Percentiles rank a stretch among this genome's conserved stretches.
phyloP scores from a whole-genome alignment of 2,888 invertebrate genomes.

The Hirtodrosophila cameraria region DNA sequence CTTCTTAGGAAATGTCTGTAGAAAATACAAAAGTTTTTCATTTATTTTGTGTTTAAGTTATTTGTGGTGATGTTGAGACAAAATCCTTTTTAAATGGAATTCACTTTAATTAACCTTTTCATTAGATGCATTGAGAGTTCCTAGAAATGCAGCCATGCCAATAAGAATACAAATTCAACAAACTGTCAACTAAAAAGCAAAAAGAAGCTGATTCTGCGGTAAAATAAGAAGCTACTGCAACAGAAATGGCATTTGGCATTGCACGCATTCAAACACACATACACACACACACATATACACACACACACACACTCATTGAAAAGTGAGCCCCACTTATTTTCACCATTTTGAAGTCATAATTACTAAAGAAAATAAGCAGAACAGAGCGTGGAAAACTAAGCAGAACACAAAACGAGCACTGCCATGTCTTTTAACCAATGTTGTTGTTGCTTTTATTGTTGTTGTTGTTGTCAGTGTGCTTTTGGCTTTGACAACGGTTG shows the following conservation, averaged over 20 bases:
- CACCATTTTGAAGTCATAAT: conserved; percentile 67
- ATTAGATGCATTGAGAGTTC: too few species aligned
- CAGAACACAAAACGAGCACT: conserved; percentile 23
- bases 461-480: conserved; percentile 9
- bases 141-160: too few species aligned
- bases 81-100: too few species aligned
- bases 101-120: too few species aligned
- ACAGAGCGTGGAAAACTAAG: conserved; percentile 9
- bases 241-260: conserved; percentile 12
- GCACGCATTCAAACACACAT: not conserved
- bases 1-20: too few species aligned
- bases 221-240: conserved; percentile 19
- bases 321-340: conserved; percentile 29
- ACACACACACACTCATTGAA: not conserved
- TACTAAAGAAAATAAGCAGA: conserved; percentile 46
- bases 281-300: not conserved
- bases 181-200: too few species aligned
- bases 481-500: conserved; percentile 18
- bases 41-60: too few species aligned
- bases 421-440: conserved; percentile 11
- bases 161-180: too few species aligned
- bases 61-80: too few species aligned
- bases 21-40: too few species aligned
- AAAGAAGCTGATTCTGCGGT: not conserved
- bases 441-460: conserved; percentile 9